phyloP scores from a whole-genome alignment of 2,797 vertebrate genomes.

The Sparidentex hasta region DNA sequence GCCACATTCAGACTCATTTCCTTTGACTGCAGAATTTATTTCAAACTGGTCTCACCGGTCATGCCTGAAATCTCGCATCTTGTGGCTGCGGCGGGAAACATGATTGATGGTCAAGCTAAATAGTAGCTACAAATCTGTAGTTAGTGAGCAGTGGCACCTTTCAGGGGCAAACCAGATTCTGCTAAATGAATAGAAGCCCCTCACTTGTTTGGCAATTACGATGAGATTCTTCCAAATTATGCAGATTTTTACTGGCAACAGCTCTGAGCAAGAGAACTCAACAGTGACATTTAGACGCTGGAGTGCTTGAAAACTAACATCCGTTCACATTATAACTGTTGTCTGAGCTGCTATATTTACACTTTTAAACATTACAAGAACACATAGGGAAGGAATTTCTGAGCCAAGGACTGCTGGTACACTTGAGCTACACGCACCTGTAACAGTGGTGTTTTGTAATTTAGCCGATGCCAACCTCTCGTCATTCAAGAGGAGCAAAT shows the following conservation, averaged over 20 bases:
- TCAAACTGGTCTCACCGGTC: neutral
- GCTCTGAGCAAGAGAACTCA: neutral
- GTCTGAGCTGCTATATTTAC: neutral
- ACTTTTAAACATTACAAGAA: neutral
- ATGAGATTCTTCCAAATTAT: neutral
- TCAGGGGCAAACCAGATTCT: neutral
- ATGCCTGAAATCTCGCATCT: neutral
- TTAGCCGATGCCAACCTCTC: neutral
- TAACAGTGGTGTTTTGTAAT: too few relatives aligned
- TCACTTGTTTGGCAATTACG: neutral
- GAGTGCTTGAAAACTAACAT: conserved; percentile 3
- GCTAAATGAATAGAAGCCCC: neutral
- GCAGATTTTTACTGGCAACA: neutral
- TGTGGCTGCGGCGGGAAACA: neutral
- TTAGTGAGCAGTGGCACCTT: neutral
- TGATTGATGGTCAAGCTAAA: neutral
- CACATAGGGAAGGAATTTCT: neutral
- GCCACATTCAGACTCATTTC: neutral
- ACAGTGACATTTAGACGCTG: neutral
- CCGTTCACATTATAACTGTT: neutral
- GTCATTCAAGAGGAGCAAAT: neutral
- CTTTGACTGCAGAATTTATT: neutral
- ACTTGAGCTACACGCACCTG: neutral
- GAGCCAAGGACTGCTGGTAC: neutral
- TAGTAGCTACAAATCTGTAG: neutral